Conservation (phyloP, 2,888 invertebrate genomes). For the Bruchidius siliquastri region DNA sequence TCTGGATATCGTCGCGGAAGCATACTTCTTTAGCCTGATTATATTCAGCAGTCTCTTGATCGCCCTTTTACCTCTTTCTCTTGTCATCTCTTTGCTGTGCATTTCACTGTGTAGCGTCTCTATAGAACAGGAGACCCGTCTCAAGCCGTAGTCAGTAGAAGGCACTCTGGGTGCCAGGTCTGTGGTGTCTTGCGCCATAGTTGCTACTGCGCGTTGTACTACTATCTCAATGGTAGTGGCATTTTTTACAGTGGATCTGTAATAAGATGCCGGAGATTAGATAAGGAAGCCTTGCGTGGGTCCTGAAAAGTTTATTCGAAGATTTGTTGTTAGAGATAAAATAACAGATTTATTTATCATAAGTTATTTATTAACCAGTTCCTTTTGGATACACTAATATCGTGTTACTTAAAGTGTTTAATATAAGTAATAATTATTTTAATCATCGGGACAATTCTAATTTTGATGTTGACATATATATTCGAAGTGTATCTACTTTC, state of each 20-base stretch:
- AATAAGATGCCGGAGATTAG: not conserved
- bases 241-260: not conserved
- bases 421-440: too few relatives aligned
- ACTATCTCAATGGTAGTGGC: not conserved
- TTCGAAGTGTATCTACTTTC: too few relatives aligned
- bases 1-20: constrained; percentile 87
- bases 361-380: too few relatives aligned
- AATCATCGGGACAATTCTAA: too few relatives aligned
- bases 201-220: not conserved
- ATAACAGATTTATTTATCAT: too few relatives aligned
- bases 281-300: not conserved
- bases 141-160: not conserved
- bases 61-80: constrained; percentile 65
- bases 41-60: constrained; percentile 66
- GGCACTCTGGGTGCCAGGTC: not conserved
- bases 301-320: too few relatives aligned
- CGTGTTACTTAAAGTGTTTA: too few relatives aligned
- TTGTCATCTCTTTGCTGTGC: constrained; percentile 39
- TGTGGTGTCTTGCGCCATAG: not conserved
- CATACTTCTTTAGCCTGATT: constrained; percentile 66
- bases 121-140: constrained; percentile 40
- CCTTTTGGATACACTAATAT: too few relatives aligned
- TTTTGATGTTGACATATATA: too few relatives aligned
- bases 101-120: constrained; percentile 44
- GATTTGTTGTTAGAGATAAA: too few relatives aligned